These are phyloP conservation scores for Colius striatus DNA, from an alignment of 2,113 vertebrate species.

Conservation along the genomic window DNA sequence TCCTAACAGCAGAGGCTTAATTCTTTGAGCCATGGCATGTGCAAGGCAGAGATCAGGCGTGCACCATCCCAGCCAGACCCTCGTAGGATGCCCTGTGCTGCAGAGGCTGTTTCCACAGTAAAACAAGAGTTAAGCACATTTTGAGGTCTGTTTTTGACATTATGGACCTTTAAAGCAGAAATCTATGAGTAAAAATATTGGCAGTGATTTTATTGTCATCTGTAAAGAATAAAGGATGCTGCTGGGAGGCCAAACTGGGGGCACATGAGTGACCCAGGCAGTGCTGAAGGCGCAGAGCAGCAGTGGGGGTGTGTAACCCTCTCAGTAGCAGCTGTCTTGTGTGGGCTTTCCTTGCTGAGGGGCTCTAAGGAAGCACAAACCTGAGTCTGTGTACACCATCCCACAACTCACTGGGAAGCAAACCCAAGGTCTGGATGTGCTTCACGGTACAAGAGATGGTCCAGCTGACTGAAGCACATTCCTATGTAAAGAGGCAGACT, in stretches of 20 bases:
- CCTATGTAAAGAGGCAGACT: not conserved
- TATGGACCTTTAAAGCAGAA: not conserved
- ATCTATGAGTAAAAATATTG: not conserved
- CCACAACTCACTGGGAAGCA: not conserved
- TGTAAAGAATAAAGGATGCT: not conserved
- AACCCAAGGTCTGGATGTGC: not conserved
- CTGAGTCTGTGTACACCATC: not conserved
- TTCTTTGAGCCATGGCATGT: fast-evolving
- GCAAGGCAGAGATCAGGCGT: not conserved
- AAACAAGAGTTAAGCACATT: not conserved
- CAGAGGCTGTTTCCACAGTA: not conserved
- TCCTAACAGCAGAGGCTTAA: not conserved
- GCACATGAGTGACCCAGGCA: not conserved
- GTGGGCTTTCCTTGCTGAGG: not conserved
- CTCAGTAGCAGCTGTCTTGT: fast-evolving
- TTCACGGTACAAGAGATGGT: not conserved
- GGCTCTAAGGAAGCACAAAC: not conserved
- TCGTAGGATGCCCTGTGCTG: not conserved
- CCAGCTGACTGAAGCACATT: conserved; percentile 48
- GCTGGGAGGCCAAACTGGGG: not conserved
- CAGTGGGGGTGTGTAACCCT: fast-evolving
- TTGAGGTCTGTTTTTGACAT: not conserved
- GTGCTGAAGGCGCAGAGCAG: not conserved
- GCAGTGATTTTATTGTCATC: not conserved
- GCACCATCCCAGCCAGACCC: not conserved